These are phyloP conservation scores for Peromyscus polionotus DNA, from an alignment of 2,113 vertebrate genomes.

Conservation along the genomic window DNA sequence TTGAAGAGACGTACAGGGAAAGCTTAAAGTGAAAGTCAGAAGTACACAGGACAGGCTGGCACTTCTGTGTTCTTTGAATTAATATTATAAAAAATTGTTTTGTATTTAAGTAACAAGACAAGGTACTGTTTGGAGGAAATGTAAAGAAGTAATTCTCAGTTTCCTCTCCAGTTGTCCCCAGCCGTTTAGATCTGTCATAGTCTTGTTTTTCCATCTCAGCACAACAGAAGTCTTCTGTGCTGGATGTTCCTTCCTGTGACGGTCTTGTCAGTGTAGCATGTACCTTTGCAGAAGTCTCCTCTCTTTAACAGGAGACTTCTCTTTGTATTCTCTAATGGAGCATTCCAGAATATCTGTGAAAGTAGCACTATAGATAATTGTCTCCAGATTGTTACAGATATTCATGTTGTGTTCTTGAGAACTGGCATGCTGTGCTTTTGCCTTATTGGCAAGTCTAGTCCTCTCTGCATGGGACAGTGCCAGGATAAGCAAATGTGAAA, in stretches of 20 bases:
- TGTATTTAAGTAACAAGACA: slow-evolving; percentile 10
- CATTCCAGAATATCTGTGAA: slow-evolving; percentile 27
- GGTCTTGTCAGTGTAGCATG: not conserved
- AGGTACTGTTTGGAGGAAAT: not conserved
- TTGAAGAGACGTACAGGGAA: not conserved
- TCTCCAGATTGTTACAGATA: not conserved
- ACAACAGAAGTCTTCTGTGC: not conserved
- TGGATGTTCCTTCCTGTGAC: not conserved
- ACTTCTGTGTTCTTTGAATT: slow-evolving; percentile 41
- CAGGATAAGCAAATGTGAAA: not conserved
- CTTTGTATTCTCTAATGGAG: slow-evolving; percentile 31
- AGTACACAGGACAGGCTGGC: not conserved
- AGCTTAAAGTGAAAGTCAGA: not conserved
- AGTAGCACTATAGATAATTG: not conserved
- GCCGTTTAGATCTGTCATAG: not conserved
- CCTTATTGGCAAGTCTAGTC: not conserved
- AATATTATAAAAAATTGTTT: slow-evolving; percentile 1
- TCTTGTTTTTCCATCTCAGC: not conserved
- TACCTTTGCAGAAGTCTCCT: not conserved
- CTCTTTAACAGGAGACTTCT: not conserved
- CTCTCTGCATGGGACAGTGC: not conserved
- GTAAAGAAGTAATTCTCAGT: not conserved
- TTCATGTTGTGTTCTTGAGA: not conserved
- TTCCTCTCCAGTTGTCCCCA: not conserved
- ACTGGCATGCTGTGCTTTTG: not conserved